Evolutionary conservation across 2,888 invertebrate species (phyloP), one percentile per base, ranked within the genome.

Genomic region (Drosophila rubida): DNA sequence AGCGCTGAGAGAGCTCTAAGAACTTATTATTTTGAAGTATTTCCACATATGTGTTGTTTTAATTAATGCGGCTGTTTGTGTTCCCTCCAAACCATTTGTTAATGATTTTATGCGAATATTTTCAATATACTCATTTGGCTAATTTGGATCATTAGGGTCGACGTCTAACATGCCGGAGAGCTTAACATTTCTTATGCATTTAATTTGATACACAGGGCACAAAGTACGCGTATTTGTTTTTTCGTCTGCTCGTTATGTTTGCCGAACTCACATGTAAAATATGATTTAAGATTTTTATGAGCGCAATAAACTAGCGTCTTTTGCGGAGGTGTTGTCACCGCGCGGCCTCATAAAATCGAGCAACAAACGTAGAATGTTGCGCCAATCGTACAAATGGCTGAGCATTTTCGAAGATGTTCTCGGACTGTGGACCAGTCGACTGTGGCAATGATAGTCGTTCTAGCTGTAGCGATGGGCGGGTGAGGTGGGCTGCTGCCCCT

Each of bases 361-460:
- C 22, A 35, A 27, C 37, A 19, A 60, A 53, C 51, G 44, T 22
- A 16, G 27, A 59, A 60, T 75, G 69, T 75, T 78, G 78, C 75
- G 75, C 69, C 76, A 70, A 76, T 67, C 66, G 68, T 63, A 53
- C 53, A 65, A 74, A 74, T 68, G 46, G 61, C 27, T 51, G 41
- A 16, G 54, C 49, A 45, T 55, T 44, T 23, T 42, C 16, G 4
- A 65, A 59, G 59, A 53, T 48, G 27, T 44, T 39, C 8, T 23
- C 9, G 37, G 23, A 42, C 35, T 23, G 48, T 19, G 19, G 19
- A 19, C 19, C 19, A 19, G 19, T 3, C n/a, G n/a, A 27, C 27
- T 7, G 27, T 27, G 35, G 19, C 49, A 9, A 19, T 19, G 19
- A 19, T 19, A 19, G 19, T 19, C 19, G 19, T 3, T 19, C 19